Evolutionary conservation across 2,113 vertebrate genomes (phyloP), one percentile per base, ranked within the genome.

Genomic region (Coptodon rendalli): DNA sequence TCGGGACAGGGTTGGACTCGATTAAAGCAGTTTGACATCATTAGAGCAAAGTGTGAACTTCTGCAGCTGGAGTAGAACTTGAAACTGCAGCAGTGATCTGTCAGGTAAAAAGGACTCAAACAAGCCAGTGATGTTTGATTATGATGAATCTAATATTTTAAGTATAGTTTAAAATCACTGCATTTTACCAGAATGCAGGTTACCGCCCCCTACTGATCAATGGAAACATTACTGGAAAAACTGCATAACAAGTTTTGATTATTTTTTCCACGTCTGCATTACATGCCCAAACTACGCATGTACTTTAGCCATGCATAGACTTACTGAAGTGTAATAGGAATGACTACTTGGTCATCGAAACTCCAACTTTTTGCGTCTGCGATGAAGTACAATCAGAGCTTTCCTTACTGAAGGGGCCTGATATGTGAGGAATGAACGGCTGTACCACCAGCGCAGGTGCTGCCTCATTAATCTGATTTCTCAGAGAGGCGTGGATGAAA

Each of bases 391-490:
- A 73, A 3, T 5, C 68, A 45, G 40, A 16, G 40, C 68, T 73
- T 48, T 59, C 52, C 36, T 82, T 16, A 10, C 31, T 12, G 50
- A 85, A 6, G 9, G 13, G 22, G 61, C 56, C 22, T 16, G 56
- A 63, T 57, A 61, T 80, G 11, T 10, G 73, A 85, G 73, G 81
- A 88, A 83, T 83, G 54, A 83, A 57, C 16, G 45, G 40, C 59
- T 27, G 76, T 6, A 17, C 19, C 17, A 48, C 27, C 31, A 9
- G 50, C 38, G 80, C 38, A 86, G 63, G 38, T 66, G 86, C 54
- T 48, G 63, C 52, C 56, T 87, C 82, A 82, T 84, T 91, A 83
- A 91, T 91, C 36, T 17, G 81, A 86, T 81, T 89, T 83, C 17
- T 48, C 6, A 4, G 56, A 13, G 68, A 3, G 16, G 34, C 5